Evolutionary conservation across 2,113 vertebrate genomes (phyloP).

Genomic region (Sialia sialis): DNA sequence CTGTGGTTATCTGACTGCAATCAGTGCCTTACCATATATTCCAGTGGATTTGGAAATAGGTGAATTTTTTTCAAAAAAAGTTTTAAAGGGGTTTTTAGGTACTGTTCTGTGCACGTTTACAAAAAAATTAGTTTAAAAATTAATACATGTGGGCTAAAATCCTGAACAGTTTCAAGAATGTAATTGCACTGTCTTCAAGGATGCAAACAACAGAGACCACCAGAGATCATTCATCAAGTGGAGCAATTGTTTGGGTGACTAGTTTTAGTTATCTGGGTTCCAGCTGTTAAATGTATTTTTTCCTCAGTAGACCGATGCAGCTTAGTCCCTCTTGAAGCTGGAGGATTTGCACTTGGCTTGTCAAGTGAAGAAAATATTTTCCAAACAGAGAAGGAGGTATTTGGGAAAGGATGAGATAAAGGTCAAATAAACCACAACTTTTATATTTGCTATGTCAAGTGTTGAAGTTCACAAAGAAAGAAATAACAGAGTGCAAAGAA

Average conservation of each 20-base stretch:
- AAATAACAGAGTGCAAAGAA: neutral
- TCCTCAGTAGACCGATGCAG: neutral
- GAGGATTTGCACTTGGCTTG: neutral
- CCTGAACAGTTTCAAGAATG: neutral
- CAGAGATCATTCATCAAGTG: neutral
- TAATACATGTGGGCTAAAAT: neutral
- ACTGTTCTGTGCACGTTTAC: neutral
- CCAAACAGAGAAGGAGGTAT: neutral
- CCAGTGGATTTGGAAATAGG: neutral
- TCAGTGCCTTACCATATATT: neutral
- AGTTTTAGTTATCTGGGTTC: neutral
- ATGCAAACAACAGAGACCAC: neutral
- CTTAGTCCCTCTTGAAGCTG: neutral
- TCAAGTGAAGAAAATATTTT: conserved; percentile 31
- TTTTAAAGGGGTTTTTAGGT: neutral
- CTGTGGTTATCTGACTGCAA: neutral
- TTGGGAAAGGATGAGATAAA: neutral
- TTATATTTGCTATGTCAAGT: neutral
- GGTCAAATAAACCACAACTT: neutral
- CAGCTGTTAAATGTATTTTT: neutral
- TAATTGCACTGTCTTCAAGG: neutral
- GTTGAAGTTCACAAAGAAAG: neutral
- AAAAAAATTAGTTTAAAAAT: neutral
- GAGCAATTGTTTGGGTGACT: neutral
- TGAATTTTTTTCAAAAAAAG: neutral